A percentile compares a stretch with the other conserved stretches of the same genome.
phyloP scores from a whole-genome alignment of 2,113 vertebrate genomes.

The Dromiciops gliroides region DNA sequence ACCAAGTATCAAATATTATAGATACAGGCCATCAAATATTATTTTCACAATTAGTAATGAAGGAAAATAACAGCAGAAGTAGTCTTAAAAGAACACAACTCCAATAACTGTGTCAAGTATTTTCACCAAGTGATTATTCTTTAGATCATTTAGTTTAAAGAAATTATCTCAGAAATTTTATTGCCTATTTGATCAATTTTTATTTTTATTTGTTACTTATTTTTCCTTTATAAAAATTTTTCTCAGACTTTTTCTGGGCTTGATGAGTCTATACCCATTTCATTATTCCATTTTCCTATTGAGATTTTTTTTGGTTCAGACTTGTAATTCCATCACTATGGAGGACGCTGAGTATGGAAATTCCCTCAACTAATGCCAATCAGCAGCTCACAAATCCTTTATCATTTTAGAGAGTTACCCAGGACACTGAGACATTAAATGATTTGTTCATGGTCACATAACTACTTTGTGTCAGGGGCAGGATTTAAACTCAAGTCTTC shows the following conservation, averaged over 20 bases:
- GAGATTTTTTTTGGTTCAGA: not conserved
- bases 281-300: slow-evolving; percentile 13
- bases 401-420: not conserved
- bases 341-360: not conserved
- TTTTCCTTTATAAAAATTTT: not conserved
- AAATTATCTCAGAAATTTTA: slow-evolving; percentile 12
- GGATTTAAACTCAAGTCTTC: not conserved
- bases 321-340: not conserved
- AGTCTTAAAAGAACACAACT: not conserved
- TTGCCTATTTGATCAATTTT: not conserved
- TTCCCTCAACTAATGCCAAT: not conserved
- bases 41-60: not conserved
- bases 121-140: slow-evolving; percentile 40
- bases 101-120: not conserved
- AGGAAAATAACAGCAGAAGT: not conserved
- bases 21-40: not conserved
- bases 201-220: not conserved
- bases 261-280: slow-evolving; percentile 15
- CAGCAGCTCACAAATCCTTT: not conserved
- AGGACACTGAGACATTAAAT: not conserved
- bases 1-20: not conserved
- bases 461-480: not conserved
- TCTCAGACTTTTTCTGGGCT: not conserved
- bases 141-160: not conserved
- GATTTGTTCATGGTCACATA: not conserved